Base-by-base conservation (phyloP, 2,797 vertebrate genomes). In the Bufotes viridis region DNA sequence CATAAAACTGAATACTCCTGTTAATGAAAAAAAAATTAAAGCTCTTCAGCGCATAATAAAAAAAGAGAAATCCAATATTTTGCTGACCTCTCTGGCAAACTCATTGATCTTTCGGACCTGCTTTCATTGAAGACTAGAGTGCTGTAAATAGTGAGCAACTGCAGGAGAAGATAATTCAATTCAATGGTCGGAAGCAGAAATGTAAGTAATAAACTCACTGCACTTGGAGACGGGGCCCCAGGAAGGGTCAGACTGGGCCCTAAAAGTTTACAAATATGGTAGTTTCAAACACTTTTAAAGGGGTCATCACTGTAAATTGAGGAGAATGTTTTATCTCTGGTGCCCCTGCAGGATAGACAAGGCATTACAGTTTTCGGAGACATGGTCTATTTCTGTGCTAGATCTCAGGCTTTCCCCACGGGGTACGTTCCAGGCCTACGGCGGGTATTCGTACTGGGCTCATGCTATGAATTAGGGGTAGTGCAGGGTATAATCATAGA, bases 11-110 rank as follows among this genome's bases (percentile, higher is more conserved):
- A 81, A 88, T 80, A 80, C 65, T 80, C 53, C 76, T 88, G 65
- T 88, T 84, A 88, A 88, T 88, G 87, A 88, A 88, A 85, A 88
- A 79, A 75, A 88, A 85, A 88, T 88, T 85, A 88, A 85, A 60
- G 78, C 78, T 85, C 87, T 63, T 85, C 65, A 70, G 67, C 61
- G 78, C 83, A 85, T 85, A 85, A 85, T 85, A 81, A 88, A 76
- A 87, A 55, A 63, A 76, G 42, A n/a, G 75, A 85, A 85, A 85
- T 88, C 82, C 83, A 88, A 88, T 88, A 88, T 81, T 88, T 65
- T 65, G 34, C 58, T 88, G 87, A 88, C 87, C 78, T 79, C 24
- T 49, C n/a, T 55, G 65, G 49, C 65, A 70, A 34, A 61, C 57
- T 80, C 78, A 75, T 81, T 85, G 82, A 89, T 76, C 82, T 81